Percentiles rank a stretch among this genome's conserved stretches.
These are phyloP conservation scores for Taurulus bubalis DNA, from an alignment of 2,113 vertebrate species.

Conservation along the genomic window DNA sequence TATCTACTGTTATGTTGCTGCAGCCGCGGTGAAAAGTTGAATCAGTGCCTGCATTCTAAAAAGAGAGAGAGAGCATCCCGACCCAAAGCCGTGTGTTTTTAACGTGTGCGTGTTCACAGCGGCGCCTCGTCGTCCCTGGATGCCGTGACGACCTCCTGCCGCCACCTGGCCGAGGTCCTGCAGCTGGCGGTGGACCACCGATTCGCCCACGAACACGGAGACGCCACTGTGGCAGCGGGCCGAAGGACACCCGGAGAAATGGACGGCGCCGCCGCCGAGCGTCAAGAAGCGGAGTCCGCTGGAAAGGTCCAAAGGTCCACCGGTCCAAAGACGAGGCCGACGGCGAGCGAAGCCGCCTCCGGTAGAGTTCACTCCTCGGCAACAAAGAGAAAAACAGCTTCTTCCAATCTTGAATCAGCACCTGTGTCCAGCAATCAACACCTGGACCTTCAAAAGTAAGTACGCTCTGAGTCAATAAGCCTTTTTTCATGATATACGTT, in stretches of 20 bases:
- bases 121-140: conserved; percentile 69
- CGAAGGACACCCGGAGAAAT: not conserved
- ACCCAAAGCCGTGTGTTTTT: not conserved
- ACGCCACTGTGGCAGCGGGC: conserved; percentile 47
- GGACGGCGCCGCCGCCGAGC: not conserved
- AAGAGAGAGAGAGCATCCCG: too few relatives aligned
- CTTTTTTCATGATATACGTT: too few relatives aligned
- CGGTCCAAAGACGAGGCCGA: not conserved
- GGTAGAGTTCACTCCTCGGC: not conserved
- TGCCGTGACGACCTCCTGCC: conserved; percentile 66
- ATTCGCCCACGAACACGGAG: conserved; percentile 84
- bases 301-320: too few relatives aligned
- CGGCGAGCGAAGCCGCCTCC: too few relatives aligned
- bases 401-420: not conserved
- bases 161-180: conserved; percentile 83
- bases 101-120: conserved; percentile 73
- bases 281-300: not conserved
- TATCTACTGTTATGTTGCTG: not conserved
- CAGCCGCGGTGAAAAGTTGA: not conserved
- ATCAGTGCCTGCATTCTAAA: too few relatives aligned
- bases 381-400: not conserved
- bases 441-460: conserved; percentile 67
- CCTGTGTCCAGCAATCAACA: conserved; percentile 8
- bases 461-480: not conserved
- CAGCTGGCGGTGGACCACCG: conserved; percentile 87